phyloP scores from a whole-genome alignment of 2,113 vertebrate species.

The Plectropomus leopardus region DNA sequence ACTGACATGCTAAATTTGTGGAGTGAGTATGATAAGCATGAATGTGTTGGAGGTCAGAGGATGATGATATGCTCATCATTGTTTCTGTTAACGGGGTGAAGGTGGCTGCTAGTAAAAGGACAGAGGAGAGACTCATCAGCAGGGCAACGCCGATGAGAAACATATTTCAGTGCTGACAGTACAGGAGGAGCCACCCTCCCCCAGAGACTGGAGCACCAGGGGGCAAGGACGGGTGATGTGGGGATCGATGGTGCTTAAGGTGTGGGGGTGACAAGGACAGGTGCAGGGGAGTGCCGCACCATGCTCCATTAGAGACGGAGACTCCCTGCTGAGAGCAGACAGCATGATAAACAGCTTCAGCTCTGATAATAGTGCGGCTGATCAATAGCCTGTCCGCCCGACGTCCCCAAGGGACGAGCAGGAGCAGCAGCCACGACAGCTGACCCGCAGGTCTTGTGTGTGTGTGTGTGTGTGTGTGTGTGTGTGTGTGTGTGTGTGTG shows the following conservation, averaged over 20 bases:
- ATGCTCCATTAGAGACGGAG: slow-evolving; percentile 81
- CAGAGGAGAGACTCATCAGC: slow-evolving; percentile 63
- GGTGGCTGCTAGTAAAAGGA: slow-evolving; percentile 34
- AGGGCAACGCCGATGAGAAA: slow-evolving; percentile 56
- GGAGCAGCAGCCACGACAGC: slow-evolving; percentile 67
- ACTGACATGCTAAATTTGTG: neutral
- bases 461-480: slow-evolving; percentile 8
- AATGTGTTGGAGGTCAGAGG: slow-evolving; percentile 33
- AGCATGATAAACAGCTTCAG: slow-evolving; percentile 86
- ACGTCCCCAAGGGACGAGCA: slow-evolving; percentile 69
- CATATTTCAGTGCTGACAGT: slow-evolving; percentile 64
- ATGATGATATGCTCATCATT: slow-evolving; percentile 25
- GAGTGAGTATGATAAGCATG: neutral
- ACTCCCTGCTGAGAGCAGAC: slow-evolving; percentile 76
- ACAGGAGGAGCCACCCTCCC: slow-evolving; percentile 58
- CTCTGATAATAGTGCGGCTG: slow-evolving; percentile 85
- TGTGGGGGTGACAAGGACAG: slow-evolving; percentile 78
- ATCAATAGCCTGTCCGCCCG: slow-evolving; percentile 85
- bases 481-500: neutral
- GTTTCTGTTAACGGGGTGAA: slow-evolving; percentile 47
- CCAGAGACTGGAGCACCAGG: slow-evolving; percentile 51
- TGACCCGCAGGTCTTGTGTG: slow-evolving; percentile 72
- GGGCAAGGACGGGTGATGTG: slow-evolving; percentile 71
- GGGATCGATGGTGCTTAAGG: slow-evolving; percentile 78
- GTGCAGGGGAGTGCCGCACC: slow-evolving; percentile 71